These are phyloP conservation scores for Entomobrya proxima DNA, from an alignment of 2,888 invertebrate species.

Conservation along the genomic window DNA sequence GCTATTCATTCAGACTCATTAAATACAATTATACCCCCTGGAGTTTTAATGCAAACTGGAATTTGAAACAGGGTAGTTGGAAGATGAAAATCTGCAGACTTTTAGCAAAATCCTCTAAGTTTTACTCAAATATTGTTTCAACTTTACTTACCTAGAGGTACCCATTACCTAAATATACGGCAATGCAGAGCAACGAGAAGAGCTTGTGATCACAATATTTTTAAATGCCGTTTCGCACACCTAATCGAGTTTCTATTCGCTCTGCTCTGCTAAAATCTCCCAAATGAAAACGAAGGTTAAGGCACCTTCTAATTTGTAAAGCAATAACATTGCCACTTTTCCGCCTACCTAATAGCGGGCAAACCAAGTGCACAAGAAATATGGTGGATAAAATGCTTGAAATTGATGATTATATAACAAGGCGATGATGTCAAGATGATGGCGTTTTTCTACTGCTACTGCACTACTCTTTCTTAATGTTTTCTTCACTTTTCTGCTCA, in stretches of 20 bases:
- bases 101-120: too few relatives aligned
- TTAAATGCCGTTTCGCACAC: too few relatives aligned
- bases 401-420: slow-evolving; percentile 35
- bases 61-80: too few relatives aligned
- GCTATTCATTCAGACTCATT: slow-evolving; percentile 72
- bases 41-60: too few relatives aligned
- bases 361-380: neutral
- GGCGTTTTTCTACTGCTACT: neutral
- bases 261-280: slow-evolving; percentile 56
- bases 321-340: neutral
- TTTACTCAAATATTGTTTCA: too few relatives aligned
- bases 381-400: slow-evolving; percentile 22
- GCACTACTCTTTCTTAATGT: neutral
- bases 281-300: neutral
- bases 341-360: neutral
- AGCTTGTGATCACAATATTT: too few relatives aligned
- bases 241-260: too few relatives aligned
- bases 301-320: slow-evolving; percentile 20
- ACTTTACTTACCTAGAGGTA: too few relatives aligned
- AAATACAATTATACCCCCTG: slow-evolving; percentile 73
- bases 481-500: neutral
- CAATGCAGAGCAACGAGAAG: too few relatives aligned
- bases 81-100: too few relatives aligned
- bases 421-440: slow-evolving; percentile 1
- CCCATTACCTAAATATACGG: too few relatives aligned